These are phyloP conservation scores for Clostera curtula DNA, from an alignment of 2,888 invertebrate species.

Conservation along the genomic window DNA sequence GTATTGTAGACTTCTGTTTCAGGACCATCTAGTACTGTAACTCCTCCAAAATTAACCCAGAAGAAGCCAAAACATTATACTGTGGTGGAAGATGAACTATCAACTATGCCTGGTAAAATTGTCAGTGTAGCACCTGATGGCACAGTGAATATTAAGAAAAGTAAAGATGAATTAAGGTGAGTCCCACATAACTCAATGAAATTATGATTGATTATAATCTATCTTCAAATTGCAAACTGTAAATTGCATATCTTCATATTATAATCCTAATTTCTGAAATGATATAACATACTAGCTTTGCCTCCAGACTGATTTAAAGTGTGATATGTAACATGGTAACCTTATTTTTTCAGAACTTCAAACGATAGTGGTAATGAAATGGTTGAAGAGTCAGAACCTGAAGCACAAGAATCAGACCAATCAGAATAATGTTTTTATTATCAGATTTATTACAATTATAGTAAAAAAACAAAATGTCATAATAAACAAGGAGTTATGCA, in stretches of 20 bases:
- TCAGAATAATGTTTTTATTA: constrained; percentile 4
- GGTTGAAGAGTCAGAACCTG: constrained; percentile 7
- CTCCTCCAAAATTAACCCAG: constrained; percentile 59
- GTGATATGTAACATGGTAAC: constrained; percentile 14
- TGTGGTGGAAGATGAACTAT: constrained; percentile 75
- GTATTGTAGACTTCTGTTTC: constrained; percentile 18
- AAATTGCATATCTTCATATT: too few species aligned
- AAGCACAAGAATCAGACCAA: constrained; percentile 12
- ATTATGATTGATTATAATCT: too few species aligned
- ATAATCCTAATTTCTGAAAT: too few species aligned
- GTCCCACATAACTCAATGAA: too few species aligned
- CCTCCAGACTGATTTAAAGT: too few species aligned
- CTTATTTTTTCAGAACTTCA: constrained; percentile 18
- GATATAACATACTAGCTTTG: too few species aligned
- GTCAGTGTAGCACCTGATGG: constrained; percentile 77
- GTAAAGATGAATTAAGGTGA: too few species aligned
- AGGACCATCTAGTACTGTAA: constrained; percentile 74
- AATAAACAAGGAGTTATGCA: constrained; percentile 11
- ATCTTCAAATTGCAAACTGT: too few species aligned
- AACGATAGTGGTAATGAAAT: constrained; percentile 19
- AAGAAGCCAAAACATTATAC: constrained; percentile 68
- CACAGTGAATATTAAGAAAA: constrained; percentile 51
- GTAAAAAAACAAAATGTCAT: constrained; percentile 6
- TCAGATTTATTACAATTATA: constrained; percentile 6
- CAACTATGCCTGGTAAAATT: constrained; percentile 66